Base-by-base conservation (phyloP, 1,140 invertebrate species). In the Eumeta japonica region DNA sequence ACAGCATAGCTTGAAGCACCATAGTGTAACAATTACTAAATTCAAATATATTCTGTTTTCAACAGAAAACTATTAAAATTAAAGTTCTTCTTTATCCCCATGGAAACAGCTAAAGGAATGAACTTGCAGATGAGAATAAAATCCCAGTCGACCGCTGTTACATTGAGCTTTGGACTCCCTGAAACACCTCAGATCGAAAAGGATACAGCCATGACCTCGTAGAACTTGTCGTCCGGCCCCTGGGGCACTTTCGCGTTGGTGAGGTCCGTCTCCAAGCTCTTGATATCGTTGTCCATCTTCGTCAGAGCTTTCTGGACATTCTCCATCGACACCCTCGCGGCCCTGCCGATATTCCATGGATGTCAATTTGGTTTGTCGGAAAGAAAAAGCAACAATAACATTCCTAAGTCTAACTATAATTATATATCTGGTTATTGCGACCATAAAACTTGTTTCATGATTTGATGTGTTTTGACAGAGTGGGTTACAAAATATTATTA, bases 221-320 rank as follows among this genome's bases (percentile, higher is more conserved):
- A 60, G 75, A 96, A 97, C 45, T 81, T 76, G 70, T 97, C 94
- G 42, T 91, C 84, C 1, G 86, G 81, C 37, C 79, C 81, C 55
- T 90, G 88, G 14, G 84, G 87, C 31, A 83, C 68, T 62, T 84
- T 85, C 24, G 86, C 85, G 59, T 90, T 94, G 43, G 84, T 82
- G 15, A 97, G 65, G 77, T 97, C 93, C 3, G 86, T 88, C 65
- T 97, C 91, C 18, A 97, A 63, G 60, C 92, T 88, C 43, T 86
- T 83, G 2, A 97, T 82, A 44, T 87, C 89, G 14, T 81, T 81
- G 43, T 92, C 90, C 89, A 97, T 96, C 62, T 88, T 83, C 37
- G 84, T 81, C 32, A 97, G 74, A 1, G 86, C 83, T 58, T 94
- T 92, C 51, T 90, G 86, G 32, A 96, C 82, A 35, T 83, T 86